Evolutionary conservation across 2,113 vertebrate species (phyloP), one percentile per base, ranked within the genome.

Genomic region (Geococcyx californianus): DNA sequence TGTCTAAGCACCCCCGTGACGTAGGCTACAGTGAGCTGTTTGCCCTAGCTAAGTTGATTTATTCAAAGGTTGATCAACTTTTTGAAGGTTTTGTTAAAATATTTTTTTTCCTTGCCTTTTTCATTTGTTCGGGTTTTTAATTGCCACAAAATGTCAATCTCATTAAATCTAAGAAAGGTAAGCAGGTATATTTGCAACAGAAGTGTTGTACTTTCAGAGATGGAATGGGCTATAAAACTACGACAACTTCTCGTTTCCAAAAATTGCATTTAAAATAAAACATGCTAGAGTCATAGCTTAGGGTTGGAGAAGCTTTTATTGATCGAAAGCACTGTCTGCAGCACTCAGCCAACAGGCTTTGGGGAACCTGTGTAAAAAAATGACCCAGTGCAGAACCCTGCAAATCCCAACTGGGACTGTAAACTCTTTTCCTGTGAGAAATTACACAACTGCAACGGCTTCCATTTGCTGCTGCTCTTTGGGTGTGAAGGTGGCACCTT

Each of bases 31-130:
- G 4, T 38, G 51, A 38, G 42, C 81, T 55, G 69, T 36, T 38
- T 66, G 3, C 9, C 8, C 8, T 34, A 13, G 73, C 44, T 74
- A 44, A 73, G 80, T 0, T 10, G 13, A 81, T 47, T 56, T 64
- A 77, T 47, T 81, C 10, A 66, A 73, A 69, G 7, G 29, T 26
- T 34, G 3, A 60, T 51, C 3, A 73, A 29, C 4, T 23, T 55
- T 42, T 33, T 0, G 52, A 25, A 42, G 19, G 18, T 18, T 20
- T 49, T 68, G 56, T 40, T 52, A 1, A 14, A 62, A 54, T 52
- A 40, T 16, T 1, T 1, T 5, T 31, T 74, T 84, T 47, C n/a
- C n/a, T 60, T 0, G 8, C 13, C 1, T 36, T 40, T 18, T 44
- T 55, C 16, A 2, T 34, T 69, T 49, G 3, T 3, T 75, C 58